These are phyloP conservation scores for honey bee (Apis mellifera) DNA, from an alignment of 1,140 invertebrate species.

Conservation along the genomic window Amel_HAv3.1 CM009941.2:12742501-12743000, in stretches of 20 bases:
- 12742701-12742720: neutral
- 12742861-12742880: no score
- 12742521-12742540: constrained; percentile 11
- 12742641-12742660: constrained; percentile 74
- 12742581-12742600: neutral
- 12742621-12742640: constrained; percentile 58
- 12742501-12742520: constrained; percentile 48
- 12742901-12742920: no score
- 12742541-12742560: neutral
- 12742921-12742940: no score
- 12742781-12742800: no score
- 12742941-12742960: no score
- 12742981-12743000: no score
- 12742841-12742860: no score
- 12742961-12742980: no score
- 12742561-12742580: neutral
- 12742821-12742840: no score
- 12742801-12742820: no score
- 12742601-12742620: neutral
- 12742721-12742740: neutral
- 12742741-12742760: neutral
- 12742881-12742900: no score
- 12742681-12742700: neutral
- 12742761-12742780: no score
- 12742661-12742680: constrained; percentile 42